Evolutionary conservation across 2,888 invertebrate species (phyloP).

Genomic region (Patella depressa): DNA sequence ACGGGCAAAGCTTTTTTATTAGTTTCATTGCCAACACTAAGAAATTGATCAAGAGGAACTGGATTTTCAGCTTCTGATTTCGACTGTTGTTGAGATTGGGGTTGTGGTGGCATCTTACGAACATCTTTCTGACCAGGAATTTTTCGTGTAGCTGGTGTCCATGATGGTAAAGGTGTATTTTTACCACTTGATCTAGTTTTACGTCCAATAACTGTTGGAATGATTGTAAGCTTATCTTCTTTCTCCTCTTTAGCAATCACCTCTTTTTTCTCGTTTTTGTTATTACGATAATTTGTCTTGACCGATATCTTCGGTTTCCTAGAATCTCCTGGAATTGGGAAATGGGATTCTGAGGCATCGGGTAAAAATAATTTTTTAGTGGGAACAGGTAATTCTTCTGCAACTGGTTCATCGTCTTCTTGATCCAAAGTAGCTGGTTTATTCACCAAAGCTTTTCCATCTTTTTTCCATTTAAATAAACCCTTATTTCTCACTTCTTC

Average conservation of each 20-base stretch:
- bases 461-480: not conserved
- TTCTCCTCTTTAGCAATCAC: not conserved
- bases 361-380: not conserved
- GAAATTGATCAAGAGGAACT: constrained; percentile 43
- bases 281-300: not conserved
- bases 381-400: not conserved
- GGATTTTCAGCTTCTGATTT: constrained; percentile 37
- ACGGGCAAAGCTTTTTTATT: constrained; percentile 17
- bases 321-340: not conserved
- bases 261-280: constrained; percentile 3
- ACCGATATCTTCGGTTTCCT: not conserved
- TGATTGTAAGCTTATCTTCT: constrained; percentile 28
- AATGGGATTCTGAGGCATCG: not conserved
- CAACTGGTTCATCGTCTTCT: not conserved
- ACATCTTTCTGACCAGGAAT: not conserved
- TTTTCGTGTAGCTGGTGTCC: constrained; percentile 29
- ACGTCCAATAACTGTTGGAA: constrained; percentile 37
- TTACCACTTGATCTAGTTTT: constrained; percentile 28
- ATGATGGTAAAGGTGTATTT: constrained; percentile 24
- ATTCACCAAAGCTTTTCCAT: not conserved
- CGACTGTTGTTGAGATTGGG: not conserved
- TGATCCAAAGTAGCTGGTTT: not conserved
- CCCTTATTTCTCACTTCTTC: not conserved
- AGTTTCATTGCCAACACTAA: constrained; percentile 34
- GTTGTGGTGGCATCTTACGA: not conserved